Evolutionary conservation across 2,797 vertebrate genomes (phyloP).

Genomic region (Adrianichthys oophorus): DNA sequence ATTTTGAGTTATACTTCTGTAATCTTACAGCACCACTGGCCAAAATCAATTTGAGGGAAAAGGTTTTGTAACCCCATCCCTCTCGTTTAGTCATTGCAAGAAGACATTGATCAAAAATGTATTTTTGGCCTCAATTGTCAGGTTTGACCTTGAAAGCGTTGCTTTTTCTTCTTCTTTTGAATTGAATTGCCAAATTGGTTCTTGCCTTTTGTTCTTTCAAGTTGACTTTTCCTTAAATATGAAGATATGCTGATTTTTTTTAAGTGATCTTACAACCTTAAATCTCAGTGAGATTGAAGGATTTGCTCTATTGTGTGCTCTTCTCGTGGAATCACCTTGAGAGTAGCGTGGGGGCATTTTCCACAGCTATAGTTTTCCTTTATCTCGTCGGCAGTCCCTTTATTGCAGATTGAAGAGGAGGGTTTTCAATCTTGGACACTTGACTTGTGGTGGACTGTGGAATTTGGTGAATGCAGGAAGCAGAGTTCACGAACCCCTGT

Average conservation of each 20-base stretch:
- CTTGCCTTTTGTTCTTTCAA: constrained; percentile 5
- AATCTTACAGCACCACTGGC: constrained; percentile 41
- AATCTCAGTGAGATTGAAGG: constrained; percentile 8
- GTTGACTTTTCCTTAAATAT: constrained; percentile 6
- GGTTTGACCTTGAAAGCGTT: constrained; percentile 62
- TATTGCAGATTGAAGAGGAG: constrained; percentile 11
- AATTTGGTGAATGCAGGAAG: constrained; percentile 54
- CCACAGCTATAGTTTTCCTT: constrained; percentile 6
- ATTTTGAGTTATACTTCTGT: constrained; percentile 59
- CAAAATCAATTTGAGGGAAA: constrained; percentile 71
- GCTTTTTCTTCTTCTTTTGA: constrained; percentile 9
- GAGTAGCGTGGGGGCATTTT: constrained; percentile 1
- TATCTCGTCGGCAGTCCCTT: constrained; percentile 11
- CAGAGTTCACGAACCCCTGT: constrained; percentile 43
- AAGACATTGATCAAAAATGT: constrained; percentile 74
- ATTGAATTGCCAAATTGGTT: constrained; percentile 10
- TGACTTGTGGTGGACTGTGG: constrained; percentile 42
- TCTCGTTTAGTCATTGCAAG: constrained; percentile 56
- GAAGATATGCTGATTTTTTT: constrained; percentile 1
- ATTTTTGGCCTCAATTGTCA: constrained; percentile 59
- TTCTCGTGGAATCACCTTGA: constrained; percentile 18
- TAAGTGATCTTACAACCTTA: neutral
- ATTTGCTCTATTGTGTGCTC: constrained; percentile 20
- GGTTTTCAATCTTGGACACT: constrained; percentile 17
- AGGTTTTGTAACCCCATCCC: constrained; percentile 70